Percentiles rank a stretch among this genome's conserved stretches.
phyloP scores from a whole-genome alignment of 1,140 invertebrate genomes.

The Heliconius congener region DNA sequence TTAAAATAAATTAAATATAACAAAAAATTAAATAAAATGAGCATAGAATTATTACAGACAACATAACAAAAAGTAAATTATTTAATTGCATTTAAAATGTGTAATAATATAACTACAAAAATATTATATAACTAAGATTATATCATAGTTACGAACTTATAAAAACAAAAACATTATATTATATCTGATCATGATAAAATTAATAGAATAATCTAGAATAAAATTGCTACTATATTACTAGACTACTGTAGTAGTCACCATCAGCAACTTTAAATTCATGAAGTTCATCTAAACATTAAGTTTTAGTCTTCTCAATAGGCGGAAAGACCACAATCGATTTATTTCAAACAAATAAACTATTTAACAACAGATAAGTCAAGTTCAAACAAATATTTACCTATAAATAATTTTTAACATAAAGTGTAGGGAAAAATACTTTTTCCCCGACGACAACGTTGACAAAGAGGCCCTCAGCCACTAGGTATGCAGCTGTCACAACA shows the following conservation, averaged over 20 bases:
- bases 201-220: too few relatives aligned
- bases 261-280: too few relatives aligned
- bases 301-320: too few relatives aligned
- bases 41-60: too few relatives aligned
- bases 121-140: not conserved
- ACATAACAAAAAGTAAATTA: not conserved
- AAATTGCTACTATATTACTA: too few relatives aligned
- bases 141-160: not conserved
- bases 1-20: too few relatives aligned
- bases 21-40: too few relatives aligned
- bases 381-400: not conserved
- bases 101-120: not conserved
- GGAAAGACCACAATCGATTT: too few relatives aligned
- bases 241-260: too few relatives aligned
- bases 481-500: slow-evolving; percentile 28
- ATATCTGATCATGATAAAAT: too few relatives aligned
- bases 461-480: slow-evolving; percentile 26
- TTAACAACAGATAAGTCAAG: not conserved
- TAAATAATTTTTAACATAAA: slow-evolving; percentile 17
- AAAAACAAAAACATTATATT: not conserved
- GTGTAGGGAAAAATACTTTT: slow-evolving; percentile 14
- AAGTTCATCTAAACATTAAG: not conserved
- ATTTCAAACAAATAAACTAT: too few relatives aligned
- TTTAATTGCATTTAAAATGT: not conserved
- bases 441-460: slow-evolving; percentile 25